Evolutionary conservation across 2,888 invertebrate species (phyloP).

Genomic region (Proisotoma minuta): DNA sequence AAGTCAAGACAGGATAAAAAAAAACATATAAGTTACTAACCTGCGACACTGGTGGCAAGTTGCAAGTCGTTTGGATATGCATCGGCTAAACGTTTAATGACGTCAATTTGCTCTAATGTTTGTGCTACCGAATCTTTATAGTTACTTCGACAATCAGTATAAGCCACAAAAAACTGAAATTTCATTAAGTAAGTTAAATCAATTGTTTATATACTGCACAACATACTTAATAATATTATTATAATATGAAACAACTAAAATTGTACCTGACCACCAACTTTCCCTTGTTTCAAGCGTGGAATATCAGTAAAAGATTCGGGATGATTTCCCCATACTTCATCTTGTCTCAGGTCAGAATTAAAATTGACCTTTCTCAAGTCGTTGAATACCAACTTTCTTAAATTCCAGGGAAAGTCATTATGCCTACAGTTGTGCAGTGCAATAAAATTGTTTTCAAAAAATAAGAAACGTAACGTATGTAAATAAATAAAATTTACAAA

Average conservation of each 20-base stretch:
- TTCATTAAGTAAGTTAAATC: conserved; percentile 24
- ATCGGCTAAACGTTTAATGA: conserved; percentile 58
- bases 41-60: conserved; percentile 56
- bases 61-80: conserved; percentile 55
- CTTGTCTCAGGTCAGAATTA: conserved; percentile 46
- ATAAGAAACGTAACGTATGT: not conserved
- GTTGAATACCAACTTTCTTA: conserved; percentile 49
- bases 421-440: conserved; percentile 47
- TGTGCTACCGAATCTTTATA: conserved; percentile 63
- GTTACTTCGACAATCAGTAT: conserved; percentile 61
- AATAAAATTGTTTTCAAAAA: too few species aligned
- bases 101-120: conserved; percentile 64
- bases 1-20: too few species aligned
- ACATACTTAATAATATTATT: conserved; percentile 24
- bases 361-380: conserved; percentile 49
- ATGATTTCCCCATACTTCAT: conserved; percentile 48
- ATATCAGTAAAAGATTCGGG: conserved; percentile 51
- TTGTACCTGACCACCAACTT: conserved; percentile 52
- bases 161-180: conserved; percentile 63
- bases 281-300: conserved; percentile 51
- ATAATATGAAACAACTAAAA: not conserved
- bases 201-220: not conserved
- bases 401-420: conserved; percentile 50
- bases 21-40: conserved; percentile 40
- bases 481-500: not conserved